These are phyloP conservation scores for Diaprepes abbreviatus DNA, from an alignment of 2,888 invertebrate species.

Conservation along the genomic window DNA sequence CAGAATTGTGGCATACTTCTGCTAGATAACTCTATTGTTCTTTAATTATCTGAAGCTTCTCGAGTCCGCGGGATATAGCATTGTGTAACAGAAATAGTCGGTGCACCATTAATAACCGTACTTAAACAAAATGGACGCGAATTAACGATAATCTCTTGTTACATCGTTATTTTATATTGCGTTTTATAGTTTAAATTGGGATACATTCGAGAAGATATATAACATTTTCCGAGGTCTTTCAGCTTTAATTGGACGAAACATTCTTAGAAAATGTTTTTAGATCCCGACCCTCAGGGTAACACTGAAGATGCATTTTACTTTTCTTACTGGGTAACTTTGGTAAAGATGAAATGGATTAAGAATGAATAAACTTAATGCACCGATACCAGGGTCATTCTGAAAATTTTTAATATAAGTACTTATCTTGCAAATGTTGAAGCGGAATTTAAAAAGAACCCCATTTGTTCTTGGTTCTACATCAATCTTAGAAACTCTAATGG, in stretches of 20 bases:
- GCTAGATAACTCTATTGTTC: constrained; percentile 18
- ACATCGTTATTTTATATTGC: constrained; percentile 3
- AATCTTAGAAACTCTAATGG: too few species aligned
- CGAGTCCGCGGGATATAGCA: constrained; percentile 12
- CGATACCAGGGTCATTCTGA: too few species aligned
- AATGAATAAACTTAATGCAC: too few species aligned
- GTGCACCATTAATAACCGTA: constrained; percentile 16
- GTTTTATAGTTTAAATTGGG: constrained; percentile 4
- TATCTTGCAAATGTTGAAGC: too few species aligned
- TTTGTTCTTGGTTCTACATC: too few species aligned
- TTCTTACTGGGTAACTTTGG: too few species aligned
- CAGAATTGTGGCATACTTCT: constrained; percentile 15
- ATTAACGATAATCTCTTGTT: constrained; percentile 10
- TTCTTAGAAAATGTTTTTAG: neutral
- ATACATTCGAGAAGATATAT: neutral
- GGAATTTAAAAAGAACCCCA: too few species aligned
- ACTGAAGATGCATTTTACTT: neutral
- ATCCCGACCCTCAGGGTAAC: neutral
- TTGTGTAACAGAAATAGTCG: constrained; percentile 17
- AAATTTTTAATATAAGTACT: too few species aligned
- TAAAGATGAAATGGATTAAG: too few species aligned
- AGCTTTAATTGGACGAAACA: neutral
- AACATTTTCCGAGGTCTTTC: neutral
- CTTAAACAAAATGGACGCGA: constrained; percentile 17
- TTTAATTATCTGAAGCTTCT: constrained; percentile 20